A percentile compares a stretch with the other conserved stretches of the same genome.
Evolutionary conservation across 2,888 invertebrate genomes (phyloP).

Genomic region (Xestobium rufovillosum): DNA sequence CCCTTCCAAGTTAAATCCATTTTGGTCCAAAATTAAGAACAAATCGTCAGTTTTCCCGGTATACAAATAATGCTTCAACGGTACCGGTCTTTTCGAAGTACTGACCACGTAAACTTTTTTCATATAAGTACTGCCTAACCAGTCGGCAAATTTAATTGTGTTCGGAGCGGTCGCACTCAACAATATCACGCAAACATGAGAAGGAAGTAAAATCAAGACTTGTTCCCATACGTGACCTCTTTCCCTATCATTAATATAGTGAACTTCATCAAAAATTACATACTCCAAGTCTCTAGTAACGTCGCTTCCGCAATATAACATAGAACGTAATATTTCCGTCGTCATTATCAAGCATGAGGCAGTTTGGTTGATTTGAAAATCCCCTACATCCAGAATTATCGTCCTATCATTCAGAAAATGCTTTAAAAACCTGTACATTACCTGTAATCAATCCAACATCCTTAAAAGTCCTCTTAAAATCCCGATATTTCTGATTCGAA

Average conservation of each 20-base stretch:
- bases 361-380: constrained; percentile 89
- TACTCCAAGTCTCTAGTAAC: constrained; percentile 94
- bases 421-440: too few species aligned
- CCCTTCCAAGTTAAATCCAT: constrained; percentile 64
- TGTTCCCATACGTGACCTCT: constrained; percentile 99
- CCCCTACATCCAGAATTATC: too few species aligned
- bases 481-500: constrained; percentile 97
- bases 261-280: constrained; percentile 97
- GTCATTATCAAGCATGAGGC: constrained; percentile 98
- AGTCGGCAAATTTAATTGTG: constrained; percentile 89
- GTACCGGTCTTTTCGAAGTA: constrained; percentile 89
- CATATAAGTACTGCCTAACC: constrained; percentile 82
- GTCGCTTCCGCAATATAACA: constrained; percentile 93
- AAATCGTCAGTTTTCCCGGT: constrained; percentile 72
- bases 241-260: constrained; percentile 88
- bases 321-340: constrained; percentile 94
- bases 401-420: too few species aligned
- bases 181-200: constrained; percentile 93
- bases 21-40: constrained; percentile 72
- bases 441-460: constrained; percentile 90
- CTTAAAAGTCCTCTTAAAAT: constrained; percentile 87
- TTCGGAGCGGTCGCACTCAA: constrained; percentile 98
- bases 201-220: constrained; percentile 85
- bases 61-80: constrained; percentile 89
- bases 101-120: constrained; percentile 89